Evolutionary conservation across 2,797 vertebrate species (phyloP).

Genomic region (Pelochelys cantorii): DNA sequence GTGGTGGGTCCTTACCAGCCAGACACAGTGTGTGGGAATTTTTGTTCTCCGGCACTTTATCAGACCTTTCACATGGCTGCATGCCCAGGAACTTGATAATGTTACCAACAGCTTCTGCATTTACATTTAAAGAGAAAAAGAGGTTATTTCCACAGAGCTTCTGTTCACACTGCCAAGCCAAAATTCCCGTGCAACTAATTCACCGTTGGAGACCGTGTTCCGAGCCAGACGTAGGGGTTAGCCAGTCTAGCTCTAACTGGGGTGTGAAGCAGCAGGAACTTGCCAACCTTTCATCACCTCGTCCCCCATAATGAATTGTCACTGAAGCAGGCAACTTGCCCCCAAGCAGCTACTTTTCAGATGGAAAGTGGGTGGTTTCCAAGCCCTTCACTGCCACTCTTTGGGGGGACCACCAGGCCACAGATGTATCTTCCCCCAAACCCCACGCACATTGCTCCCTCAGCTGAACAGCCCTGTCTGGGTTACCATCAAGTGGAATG

Average conservation of each 20-base stretch:
- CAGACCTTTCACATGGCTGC: conserved; percentile 97
- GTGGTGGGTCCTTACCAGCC: conserved; percentile 83
- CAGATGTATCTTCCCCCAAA: not conserved
- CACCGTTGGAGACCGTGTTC: not conserved
- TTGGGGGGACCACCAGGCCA: not conserved
- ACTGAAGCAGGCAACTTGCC: not conserved
- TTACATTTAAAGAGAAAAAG: not conserved
- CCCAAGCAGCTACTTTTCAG: not conserved
- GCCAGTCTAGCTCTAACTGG: not conserved
- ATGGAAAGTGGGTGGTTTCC: not conserved
- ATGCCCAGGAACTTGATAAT: conserved; percentile 97
- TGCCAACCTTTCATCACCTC: rapidly evolving
- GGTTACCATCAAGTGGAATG: not conserved
- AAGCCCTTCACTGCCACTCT: not conserved
- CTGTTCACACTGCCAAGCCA: not conserved
- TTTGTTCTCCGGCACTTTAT: conserved; percentile 98
- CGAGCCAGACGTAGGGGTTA: not conserved
- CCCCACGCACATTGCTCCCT: not conserved
- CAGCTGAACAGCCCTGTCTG: rapidly evolving
- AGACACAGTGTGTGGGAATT: conserved; percentile 95
- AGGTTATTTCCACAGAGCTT: not conserved
- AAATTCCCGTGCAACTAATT: not conserved
- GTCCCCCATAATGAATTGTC: not conserved
- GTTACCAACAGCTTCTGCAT: conserved; percentile 94
- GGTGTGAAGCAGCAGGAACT: not conserved